These are phyloP conservation scores for Neofelis nebulosa DNA, from an alignment of 2,113 vertebrate genomes.

Conservation along the genomic window DNA sequence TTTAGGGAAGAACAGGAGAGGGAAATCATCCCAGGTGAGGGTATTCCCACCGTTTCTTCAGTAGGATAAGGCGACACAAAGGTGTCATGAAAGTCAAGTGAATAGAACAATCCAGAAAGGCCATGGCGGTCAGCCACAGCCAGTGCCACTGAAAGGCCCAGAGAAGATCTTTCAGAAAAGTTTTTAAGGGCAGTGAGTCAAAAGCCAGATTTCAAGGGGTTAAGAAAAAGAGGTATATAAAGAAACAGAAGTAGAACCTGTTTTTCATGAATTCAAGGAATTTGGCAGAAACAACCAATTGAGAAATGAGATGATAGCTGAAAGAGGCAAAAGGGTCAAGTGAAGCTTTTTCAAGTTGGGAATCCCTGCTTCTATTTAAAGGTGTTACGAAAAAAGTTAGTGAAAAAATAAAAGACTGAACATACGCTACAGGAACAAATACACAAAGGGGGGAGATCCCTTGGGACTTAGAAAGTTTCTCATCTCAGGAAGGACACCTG, in stretches of 20 bases:
- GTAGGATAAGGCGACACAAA: not conserved
- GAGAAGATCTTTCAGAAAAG: not conserved
- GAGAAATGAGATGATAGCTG: constrained; percentile 37
- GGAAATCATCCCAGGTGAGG: not conserved
- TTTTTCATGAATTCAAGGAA: constrained; percentile 53
- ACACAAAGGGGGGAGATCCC: not conserved
- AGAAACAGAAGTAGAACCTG: not conserved
- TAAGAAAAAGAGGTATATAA: not conserved
- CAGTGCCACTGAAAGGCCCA: not conserved
- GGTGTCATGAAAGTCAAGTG: not conserved
- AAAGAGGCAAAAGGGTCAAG: constrained; percentile 52
- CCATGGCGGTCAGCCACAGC: not conserved
- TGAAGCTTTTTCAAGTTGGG: constrained; percentile 16
- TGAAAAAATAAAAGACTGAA: not conserved
- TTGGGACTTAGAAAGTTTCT: not conserved
- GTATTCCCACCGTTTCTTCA: not conserved
- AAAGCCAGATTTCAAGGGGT: not conserved
- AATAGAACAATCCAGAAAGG: not conserved
- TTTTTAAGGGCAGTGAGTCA: not conserved
- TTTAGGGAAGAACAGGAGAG: not conserved
- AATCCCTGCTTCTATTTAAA: constrained; percentile 56
- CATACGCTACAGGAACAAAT: not conserved
- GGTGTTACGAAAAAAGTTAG: not conserved
- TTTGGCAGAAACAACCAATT: constrained; percentile 33
- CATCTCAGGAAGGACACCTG: not conserved